A percentile compares a stretch with the other conserved stretches of the same genome.
These are phyloP conservation scores for Drosophila mimica DNA, from an alignment of 2,888 invertebrate genomes.

Conservation along the genomic window DNA sequence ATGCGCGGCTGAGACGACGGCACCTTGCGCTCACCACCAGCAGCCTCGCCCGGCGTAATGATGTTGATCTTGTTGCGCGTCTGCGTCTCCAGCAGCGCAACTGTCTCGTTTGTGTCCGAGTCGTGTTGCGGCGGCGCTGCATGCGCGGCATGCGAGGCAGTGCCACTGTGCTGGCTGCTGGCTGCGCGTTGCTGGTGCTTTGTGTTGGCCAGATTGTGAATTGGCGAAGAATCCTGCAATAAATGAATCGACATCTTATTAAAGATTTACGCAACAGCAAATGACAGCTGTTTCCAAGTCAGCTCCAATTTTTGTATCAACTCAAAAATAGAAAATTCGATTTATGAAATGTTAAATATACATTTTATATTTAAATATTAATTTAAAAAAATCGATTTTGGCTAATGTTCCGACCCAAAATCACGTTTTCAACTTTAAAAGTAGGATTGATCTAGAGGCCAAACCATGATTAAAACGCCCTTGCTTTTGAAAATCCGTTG, in stretches of 20 bases:
- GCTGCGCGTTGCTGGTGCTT: constrained; percentile 81
- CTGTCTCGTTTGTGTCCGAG: constrained; percentile 82
- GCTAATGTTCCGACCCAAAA: too few relatives aligned
- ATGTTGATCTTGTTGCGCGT: constrained; percentile 82
- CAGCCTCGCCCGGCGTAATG: constrained; percentile 72
- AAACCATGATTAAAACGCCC: too few relatives aligned
- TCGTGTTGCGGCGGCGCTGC: constrained; percentile 64
- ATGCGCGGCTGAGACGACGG: constrained; percentile 38
- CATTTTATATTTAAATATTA: too few relatives aligned
- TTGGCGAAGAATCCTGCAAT: constrained; percentile 84
- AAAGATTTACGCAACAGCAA: neutral
- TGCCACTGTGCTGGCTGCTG: constrained; percentile 75
- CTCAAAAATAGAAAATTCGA: too few relatives aligned
- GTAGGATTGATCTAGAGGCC: too few relatives aligned
- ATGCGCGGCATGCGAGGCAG: constrained; percentile 61
- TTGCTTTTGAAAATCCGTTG: too few relatives aligned
- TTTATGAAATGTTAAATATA: too few relatives aligned
- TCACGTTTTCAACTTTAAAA: too few relatives aligned
- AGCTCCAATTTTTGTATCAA: neutral
- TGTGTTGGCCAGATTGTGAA: constrained; percentile 85
- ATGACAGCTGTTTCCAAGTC: neutral
- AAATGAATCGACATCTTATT: neutral
- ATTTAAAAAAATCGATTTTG: too few relatives aligned
- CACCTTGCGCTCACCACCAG: constrained; percentile 55
- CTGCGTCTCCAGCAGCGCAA: constrained; percentile 83